Conservation (phyloP, 1,140 invertebrate species). For the Drosophila kurseongensis region DNA sequence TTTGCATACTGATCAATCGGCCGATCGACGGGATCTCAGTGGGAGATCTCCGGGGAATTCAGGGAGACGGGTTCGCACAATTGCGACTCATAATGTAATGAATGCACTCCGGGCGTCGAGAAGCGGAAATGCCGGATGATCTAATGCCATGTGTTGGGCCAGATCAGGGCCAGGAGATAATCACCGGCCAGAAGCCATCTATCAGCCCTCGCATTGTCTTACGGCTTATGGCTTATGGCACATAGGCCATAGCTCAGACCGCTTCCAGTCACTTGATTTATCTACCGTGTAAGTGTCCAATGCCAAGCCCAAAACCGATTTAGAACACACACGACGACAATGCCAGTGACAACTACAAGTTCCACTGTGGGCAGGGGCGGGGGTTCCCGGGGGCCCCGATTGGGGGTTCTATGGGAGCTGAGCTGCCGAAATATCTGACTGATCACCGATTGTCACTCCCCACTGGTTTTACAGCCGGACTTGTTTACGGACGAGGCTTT, state of each 20-base stretch:
- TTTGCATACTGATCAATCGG: conserved; percentile 41
- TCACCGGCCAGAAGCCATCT: conserved; percentile 36
- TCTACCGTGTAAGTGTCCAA: conserved; percentile 46
- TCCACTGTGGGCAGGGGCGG: not conserved
- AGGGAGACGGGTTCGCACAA: no score
- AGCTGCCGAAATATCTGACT: conserved; percentile 70
- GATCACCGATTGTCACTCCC: conserved; percentile 57
- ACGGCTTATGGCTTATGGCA: conserved; percentile 2
- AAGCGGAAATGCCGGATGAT: conserved; percentile 47
- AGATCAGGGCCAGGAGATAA: conserved; percentile 45
- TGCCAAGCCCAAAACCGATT: conserved; percentile 31
- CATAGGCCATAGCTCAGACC: not conserved
- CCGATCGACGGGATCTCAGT: not conserved
- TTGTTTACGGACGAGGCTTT: conserved; percentile 14
- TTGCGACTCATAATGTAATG: conserved; percentile 9
- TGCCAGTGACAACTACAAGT: not conserved
- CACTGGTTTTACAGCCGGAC: conserved; percentile 34
- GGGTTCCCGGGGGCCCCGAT: not conserved
- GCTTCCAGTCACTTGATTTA: conserved; percentile 40
- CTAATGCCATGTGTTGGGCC: conserved; percentile 32
- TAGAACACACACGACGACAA: conserved; percentile 43
- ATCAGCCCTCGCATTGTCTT: conserved; percentile 37
- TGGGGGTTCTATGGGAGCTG: conserved; percentile 19
- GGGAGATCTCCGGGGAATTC: conserved; percentile 3
- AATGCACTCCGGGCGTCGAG: conserved; percentile 1